Evolutionary conservation across 2,113 vertebrate genomes (phyloP).

Genomic region (Cathartes aura): DNA sequence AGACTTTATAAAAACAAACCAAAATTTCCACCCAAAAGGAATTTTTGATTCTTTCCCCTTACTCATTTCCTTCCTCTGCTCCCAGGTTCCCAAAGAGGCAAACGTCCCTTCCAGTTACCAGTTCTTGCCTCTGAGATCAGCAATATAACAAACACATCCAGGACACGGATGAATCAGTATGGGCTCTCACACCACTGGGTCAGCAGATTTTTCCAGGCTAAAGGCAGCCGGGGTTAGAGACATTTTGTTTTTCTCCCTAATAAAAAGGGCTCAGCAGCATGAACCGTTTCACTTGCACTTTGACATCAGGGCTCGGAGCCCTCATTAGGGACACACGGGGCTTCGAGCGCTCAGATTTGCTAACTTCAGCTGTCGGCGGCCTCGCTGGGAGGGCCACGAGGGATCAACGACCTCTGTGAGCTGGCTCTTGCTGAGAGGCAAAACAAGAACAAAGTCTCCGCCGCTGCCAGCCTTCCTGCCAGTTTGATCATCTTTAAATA

Average conservation of each 20-base stretch:
- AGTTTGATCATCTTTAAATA: slow-evolving; percentile 67
- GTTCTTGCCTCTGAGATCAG: slow-evolving; percentile 1
- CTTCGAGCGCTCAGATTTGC: not conserved
- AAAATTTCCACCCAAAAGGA: not conserved
- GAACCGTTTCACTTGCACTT: slow-evolving; percentile 32
- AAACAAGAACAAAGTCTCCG: slow-evolving; percentile 62
- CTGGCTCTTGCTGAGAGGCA: slow-evolving; percentile 46
- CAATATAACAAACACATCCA: slow-evolving; percentile 11
- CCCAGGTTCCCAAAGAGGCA: slow-evolving; percentile 33
- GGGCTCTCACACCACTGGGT: not conserved
- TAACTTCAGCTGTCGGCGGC: not conserved
- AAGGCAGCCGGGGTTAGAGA: not conserved
- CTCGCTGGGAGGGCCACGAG: not conserved
- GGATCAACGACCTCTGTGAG: slow-evolving; percentile 35
- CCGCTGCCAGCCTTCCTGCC: slow-evolving; percentile 59
- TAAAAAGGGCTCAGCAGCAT: not conserved
- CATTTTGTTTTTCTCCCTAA: slow-evolving; percentile 31
- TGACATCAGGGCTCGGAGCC: not conserved
- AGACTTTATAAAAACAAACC: slow-evolving; percentile 40
- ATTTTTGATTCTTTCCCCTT: slow-evolving; percentile 25
- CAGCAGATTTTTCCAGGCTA: slow-evolving; percentile 42
- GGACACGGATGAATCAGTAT: not conserved
- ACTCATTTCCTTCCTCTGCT: slow-evolving; percentile 55
- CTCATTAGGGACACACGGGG: not conserved
- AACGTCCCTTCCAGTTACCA: not conserved